A percentile compares a stretch with the other conserved stretches of the same genome.
These are phyloP conservation scores for Xenopus tropicalis DNA, from an alignment of 2,113 vertebrate species.

Conservation along the genomic window UCB_Xtro_10.0 CM004450.2:117571001-117571500, in stretches of 20 bases:
- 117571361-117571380: not conserved
- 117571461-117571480: not conserved
- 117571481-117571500: not conserved
- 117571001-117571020: too few species aligned
- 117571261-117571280: not conserved
- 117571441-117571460: conserved; percentile 1
- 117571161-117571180: conserved; percentile 34
- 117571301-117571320: not conserved
- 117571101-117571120: conserved; percentile 25
- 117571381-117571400: not conserved
- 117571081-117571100: not conserved
- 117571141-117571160: conserved; percentile 2
- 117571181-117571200: conserved; percentile 36
- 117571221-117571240: conserved; percentile 30
- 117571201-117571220: conserved; percentile 42
- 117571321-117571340: not conserved
- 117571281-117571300: not conserved
- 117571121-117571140: conserved; percentile 23
- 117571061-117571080: not conserved
- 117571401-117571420: not conserved
- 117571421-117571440: conserved; percentile 8
- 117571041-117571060: too few species aligned
- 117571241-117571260: conserved; percentile 9
- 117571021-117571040: too few species aligned
- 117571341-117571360: conserved; percentile 7